Evolutionary conservation across 2,113 vertebrate genomes (phyloP).

Genomic region (Percopsis transmontana): DNA sequence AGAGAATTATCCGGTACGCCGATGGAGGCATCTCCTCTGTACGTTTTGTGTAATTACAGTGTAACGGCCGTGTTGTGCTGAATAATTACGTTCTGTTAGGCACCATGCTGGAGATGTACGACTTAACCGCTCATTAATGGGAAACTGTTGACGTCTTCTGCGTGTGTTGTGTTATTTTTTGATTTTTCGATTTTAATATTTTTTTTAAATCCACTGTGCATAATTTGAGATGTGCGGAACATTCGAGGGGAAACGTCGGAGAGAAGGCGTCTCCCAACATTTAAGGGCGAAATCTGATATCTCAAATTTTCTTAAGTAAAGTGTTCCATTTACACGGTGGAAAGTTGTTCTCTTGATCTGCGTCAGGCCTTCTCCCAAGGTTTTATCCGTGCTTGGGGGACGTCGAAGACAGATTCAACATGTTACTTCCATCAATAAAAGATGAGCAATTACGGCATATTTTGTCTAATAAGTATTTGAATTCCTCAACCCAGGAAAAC

Average conservation of each 20-base stretch:
- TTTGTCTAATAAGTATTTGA: slow-evolving; percentile 81
- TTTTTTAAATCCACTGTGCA: slow-evolving; percentile 14
- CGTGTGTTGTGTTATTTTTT: slow-evolving; percentile 10
- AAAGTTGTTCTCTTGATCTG: slow-evolving; percentile 73
- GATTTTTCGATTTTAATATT: background rate
- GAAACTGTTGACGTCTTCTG: slow-evolving; percentile 49
- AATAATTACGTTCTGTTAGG: slow-evolving; percentile 70
- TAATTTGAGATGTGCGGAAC: slow-evolving; percentile 61
- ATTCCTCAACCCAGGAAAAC: slow-evolving; percentile 62
- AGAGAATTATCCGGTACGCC: slow-evolving; percentile 13
- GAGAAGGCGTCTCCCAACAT: slow-evolving; percentile 69
- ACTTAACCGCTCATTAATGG: slow-evolving; percentile 60
- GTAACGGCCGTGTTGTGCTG: slow-evolving; percentile 67
- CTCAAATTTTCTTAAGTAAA: slow-evolving; percentile 76
- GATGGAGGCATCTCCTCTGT: slow-evolving; percentile 54
- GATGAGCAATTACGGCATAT: slow-evolving; percentile 81
- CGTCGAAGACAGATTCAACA: slow-evolving; percentile 72
- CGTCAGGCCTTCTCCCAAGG: slow-evolving; percentile 56
- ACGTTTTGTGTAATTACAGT: slow-evolving; percentile 67
- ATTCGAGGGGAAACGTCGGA: slow-evolving; percentile 70
- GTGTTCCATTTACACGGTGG: slow-evolving; percentile 66
- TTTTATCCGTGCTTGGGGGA: slow-evolving; percentile 18
- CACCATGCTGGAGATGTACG: slow-evolving; percentile 49
- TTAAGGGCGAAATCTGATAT: slow-evolving; percentile 66
- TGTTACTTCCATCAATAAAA: slow-evolving; percentile 79